phyloP scores from a whole-genome alignment of 2,888 invertebrate genomes.

The Euzophera pinguis region DNA sequence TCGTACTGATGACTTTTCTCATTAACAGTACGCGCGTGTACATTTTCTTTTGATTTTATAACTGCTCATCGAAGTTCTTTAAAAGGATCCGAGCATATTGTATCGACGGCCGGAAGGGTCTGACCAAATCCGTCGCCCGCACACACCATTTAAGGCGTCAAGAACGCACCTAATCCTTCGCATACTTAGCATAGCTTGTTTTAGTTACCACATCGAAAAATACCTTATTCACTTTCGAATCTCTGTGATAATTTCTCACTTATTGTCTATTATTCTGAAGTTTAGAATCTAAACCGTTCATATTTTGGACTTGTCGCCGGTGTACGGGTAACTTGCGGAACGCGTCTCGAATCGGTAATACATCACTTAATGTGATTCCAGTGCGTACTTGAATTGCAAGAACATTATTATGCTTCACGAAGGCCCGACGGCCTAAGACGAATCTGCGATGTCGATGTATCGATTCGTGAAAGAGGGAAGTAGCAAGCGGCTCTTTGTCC shows the following conservation, averaged over 20 bases:
- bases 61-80: slow-evolving; percentile 27
- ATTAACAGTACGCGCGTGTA: not conserved
- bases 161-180: slow-evolving; percentile 47
- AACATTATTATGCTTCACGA: slow-evolving; percentile 55
- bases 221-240: slow-evolving; percentile 39
- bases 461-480: slow-evolving; percentile 86
- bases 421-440: slow-evolving; percentile 52
- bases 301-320: slow-evolving; percentile 35
- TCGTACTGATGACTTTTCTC: slow-evolving; percentile 10
- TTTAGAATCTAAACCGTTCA: slow-evolving; percentile 21
- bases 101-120: slow-evolving; percentile 56
- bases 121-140: slow-evolving; percentile 41
- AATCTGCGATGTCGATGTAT: slow-evolving; percentile 84
- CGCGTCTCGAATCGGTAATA: slow-evolving; percentile 69
- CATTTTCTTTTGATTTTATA: slow-evolving; percentile 24
- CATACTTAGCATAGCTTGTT: slow-evolving; percentile 35
- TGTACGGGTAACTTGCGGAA: slow-evolving; percentile 26
- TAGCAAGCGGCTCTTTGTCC: slow-evolving; percentile 86
- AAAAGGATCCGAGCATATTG: slow-evolving; percentile 29
- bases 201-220: slow-evolving; percentile 36
- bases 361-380: slow-evolving; percentile 38
- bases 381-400: slow-evolving; percentile 33
- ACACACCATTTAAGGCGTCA: slow-evolving; percentile 38
- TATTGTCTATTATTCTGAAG: slow-evolving; percentile 24
- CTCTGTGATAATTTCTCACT: slow-evolving; percentile 28